A percentile compares a stretch with the other conserved stretches of the same genome.
These are phyloP conservation scores for Hypomesus transpacificus DNA, from an alignment of 2,113 vertebrate species.

Conservation along the genomic window DNA sequence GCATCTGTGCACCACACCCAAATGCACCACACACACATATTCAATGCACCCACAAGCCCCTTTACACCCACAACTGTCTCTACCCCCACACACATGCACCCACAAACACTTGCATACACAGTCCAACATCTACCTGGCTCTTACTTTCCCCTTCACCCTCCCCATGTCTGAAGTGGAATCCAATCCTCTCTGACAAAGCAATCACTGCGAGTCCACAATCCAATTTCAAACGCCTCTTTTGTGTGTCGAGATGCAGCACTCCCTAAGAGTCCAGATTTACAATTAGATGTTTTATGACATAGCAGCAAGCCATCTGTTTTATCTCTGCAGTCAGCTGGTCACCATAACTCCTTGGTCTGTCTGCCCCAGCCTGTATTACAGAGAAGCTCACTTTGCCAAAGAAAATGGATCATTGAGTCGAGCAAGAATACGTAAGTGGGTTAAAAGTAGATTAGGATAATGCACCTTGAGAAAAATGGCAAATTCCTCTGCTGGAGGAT, in stretches of 20 bases:
- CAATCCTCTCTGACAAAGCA: not conserved
- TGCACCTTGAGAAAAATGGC: not conserved
- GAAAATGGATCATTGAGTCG: not conserved
- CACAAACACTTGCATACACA: not conserved
- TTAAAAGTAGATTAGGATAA: not conserved
- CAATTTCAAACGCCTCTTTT: not conserved
- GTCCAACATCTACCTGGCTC: not conserved
- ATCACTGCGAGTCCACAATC: not conserved
- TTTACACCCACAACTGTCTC: not conserved
- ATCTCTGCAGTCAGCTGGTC: not conserved
- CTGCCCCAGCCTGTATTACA: not conserved
- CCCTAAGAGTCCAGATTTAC: slow-evolving; percentile 1
- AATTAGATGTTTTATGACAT: slow-evolving; percentile 6
- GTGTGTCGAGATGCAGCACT: not conserved
- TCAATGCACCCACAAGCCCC: not conserved
- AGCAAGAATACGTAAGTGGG: not conserved
- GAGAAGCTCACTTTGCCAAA: not conserved
- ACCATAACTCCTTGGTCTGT: not conserved
- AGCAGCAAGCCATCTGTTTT: not conserved
- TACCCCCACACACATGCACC: not conserved
- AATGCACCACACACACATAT: not conserved
- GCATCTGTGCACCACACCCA: too few relatives aligned
- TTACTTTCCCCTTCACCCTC: not conserved
- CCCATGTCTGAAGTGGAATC: not conserved
- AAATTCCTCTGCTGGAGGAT: not conserved